Evolutionary conservation across 2,888 invertebrate genomes (phyloP), one percentile per base, ranked within the genome.

Genomic region (Portevinia maculata): DNA sequence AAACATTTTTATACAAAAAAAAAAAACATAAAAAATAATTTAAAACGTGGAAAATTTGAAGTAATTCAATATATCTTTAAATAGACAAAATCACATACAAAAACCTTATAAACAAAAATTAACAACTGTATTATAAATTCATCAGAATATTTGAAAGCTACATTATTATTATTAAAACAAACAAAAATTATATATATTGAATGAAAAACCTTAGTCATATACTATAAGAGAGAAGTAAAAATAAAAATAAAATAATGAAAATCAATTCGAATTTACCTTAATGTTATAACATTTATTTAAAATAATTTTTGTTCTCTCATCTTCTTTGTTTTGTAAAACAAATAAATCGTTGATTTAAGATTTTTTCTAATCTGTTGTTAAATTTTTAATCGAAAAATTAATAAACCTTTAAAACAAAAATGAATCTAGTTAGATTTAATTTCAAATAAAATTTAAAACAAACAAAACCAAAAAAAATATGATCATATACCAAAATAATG

Each of bases 1-100:
- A 90, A 86, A 87, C 86, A 84, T 76, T 84, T 84, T 67, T 85
- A 81, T 83, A 86, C 86, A 86, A 86, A 84, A 84, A 67, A 57
- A 70, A 84, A 71, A 79, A 70, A 48, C 34, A 65, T 67, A 53
- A 64, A 70, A 64, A 83, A 65, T 57, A 73, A 55, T 57, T n/a
- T 44, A 79, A 73, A 70, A 67, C 44, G 71, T 64, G 75, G 76
- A 59, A n/a, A 74, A 73, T 69, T 75, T 64, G 75, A 81, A 67
- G 78, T 78, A 81, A 81, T 78, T 84, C 74, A 78, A 81, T 78
- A 78, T 76, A 79, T 79, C 79, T 78, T 78, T 67, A 60, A 53
- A 73, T 48, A 65, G 52, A 59, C 52, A 55, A 50, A 46, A 59
- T 48, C 39, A 71, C 62, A 75, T 48, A 71, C 41, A 67, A 73